phyloP scores from a whole-genome alignment of 2,797 vertebrate species.

The Lagodon rhomboides region DNA sequence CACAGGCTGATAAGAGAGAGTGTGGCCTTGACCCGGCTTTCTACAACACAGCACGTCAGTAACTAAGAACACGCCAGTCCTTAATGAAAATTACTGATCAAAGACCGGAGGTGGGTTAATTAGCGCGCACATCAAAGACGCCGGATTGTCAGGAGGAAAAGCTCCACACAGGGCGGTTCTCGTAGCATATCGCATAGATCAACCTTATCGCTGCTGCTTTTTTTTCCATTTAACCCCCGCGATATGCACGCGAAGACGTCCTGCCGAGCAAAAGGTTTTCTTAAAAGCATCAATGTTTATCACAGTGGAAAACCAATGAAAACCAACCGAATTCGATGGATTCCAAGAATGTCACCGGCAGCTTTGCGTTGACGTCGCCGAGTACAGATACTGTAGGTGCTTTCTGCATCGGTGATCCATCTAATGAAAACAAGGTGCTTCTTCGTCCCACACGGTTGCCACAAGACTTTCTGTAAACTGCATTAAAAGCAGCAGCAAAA shows the following conservation, averaged over 20 bases:
- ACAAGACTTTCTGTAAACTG: slow-evolving; percentile 77
- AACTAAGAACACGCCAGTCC: slow-evolving; percentile 49
- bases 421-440: slow-evolving; percentile 74
- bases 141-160: slow-evolving; percentile 27
- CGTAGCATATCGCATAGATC: slow-evolving; percentile 36
- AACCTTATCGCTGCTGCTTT: slow-evolving; percentile 14
- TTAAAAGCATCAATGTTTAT: slow-evolving; percentile 37
- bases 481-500: slow-evolving; percentile 80
- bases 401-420: slow-evolving; percentile 70
- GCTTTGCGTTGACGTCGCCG: slow-evolving; percentile 35
- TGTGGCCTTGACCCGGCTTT: slow-evolving; percentile 8
- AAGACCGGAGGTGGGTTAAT: slow-evolving; percentile 64
- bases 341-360: slow-evolving; percentile 37
- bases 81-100: slow-evolving; percentile 65
- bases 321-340: slow-evolving; percentile 30
- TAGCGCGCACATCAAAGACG: slow-evolving; percentile 66
- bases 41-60: slow-evolving; percentile 26
- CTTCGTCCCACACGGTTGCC: slow-evolving; percentile 63
- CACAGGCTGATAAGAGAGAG: slow-evolving; percentile 10
- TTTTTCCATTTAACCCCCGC: slow-evolving; percentile 2
- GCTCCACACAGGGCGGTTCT: slow-evolving; percentile 36
- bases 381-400: slow-evolving; percentile 49
- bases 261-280: slow-evolving; percentile 30
- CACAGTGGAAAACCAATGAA: slow-evolving; percentile 36
- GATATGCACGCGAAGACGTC: background rate